These are phyloP conservation scores for Lochmaea capreae DNA, from an alignment of 2,888 invertebrate species.

Conservation along the genomic window DNA sequence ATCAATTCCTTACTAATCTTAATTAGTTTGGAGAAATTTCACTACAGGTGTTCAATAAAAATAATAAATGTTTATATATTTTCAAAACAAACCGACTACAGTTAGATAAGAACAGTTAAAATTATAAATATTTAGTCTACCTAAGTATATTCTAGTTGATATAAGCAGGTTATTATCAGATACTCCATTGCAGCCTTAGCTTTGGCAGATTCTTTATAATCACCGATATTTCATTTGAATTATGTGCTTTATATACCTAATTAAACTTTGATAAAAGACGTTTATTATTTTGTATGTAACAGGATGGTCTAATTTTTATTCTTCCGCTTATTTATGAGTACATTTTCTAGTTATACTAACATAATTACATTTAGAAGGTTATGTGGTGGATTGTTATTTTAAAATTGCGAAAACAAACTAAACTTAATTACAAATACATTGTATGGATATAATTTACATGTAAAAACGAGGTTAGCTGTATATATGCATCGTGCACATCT, in stretches of 20 bases:
- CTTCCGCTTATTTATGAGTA: slow-evolving; percentile 1
- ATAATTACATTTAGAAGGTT: not conserved
- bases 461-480: too few species aligned
- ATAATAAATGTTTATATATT: not conserved
- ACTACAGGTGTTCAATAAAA: slow-evolving; percentile 7
- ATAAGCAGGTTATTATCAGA: slow-evolving; percentile 16
- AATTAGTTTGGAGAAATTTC: not conserved
- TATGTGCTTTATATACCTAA: not conserved
- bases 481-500: too few species aligned
- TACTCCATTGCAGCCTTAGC: not conserved
- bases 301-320: slow-evolving; percentile 4
- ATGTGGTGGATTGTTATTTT: not conserved
- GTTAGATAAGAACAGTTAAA: not conserved
- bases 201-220: not conserved
- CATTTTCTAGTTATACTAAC: not conserved
- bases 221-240: not conserved
- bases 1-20: not conserved
- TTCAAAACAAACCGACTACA: not conserved
- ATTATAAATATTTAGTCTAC: slow-evolving; percentile 18
- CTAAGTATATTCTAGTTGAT: slow-evolving; percentile 1
- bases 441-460: not conserved
- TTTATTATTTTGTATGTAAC: not conserved
- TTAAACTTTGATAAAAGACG: not conserved
- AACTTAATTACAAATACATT: not conserved
- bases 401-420: not conserved